Evolutionary conservation across 2,888 invertebrate genomes (phyloP).

Genomic region (Ectemnius cavifrons): DNA sequence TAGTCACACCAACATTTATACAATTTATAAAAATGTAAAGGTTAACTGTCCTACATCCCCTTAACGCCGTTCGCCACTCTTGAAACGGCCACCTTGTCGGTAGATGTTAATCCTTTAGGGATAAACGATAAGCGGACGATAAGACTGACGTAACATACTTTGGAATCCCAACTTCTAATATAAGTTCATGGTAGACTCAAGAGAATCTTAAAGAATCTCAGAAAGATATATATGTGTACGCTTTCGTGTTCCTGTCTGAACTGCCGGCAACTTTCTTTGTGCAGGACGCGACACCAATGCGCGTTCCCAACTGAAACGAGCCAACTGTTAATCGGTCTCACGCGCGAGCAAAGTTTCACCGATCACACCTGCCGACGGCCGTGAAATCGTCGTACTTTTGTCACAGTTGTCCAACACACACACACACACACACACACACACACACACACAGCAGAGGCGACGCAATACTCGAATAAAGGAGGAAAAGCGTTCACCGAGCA

Average conservation of each 20-base stretch:
- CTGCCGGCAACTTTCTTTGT: background rate
- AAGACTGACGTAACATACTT: no score
- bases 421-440: no score
- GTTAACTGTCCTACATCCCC: no score
- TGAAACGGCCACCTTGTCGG: background rate
- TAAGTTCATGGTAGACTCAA: no score
- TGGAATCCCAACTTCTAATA: no score
- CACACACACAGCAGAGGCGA: no score
- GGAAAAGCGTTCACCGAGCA: conserved; percentile 16
- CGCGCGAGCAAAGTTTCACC: conserved; percentile 45
- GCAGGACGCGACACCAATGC: background rate
- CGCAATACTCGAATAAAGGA: no score
- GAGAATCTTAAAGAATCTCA: background rate
- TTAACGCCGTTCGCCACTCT: background rate
- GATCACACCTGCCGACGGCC: conserved; percentile 49
- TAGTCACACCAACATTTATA: no score
- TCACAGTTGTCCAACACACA: conserved; percentile 12
- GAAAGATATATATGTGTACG: background rate
- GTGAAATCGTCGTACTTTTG: conserved; percentile 38
- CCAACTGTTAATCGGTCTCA: conserved; percentile 43
- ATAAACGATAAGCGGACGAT: no score
- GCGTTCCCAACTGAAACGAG: conserved; percentile 14
- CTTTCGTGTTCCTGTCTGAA: no score
- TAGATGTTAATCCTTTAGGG: background rate
- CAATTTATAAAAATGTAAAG: no score